These are phyloP conservation scores for Pteruthius melanotis DNA, from an alignment of 2,113 vertebrate genomes.

Conservation along the genomic window DNA sequence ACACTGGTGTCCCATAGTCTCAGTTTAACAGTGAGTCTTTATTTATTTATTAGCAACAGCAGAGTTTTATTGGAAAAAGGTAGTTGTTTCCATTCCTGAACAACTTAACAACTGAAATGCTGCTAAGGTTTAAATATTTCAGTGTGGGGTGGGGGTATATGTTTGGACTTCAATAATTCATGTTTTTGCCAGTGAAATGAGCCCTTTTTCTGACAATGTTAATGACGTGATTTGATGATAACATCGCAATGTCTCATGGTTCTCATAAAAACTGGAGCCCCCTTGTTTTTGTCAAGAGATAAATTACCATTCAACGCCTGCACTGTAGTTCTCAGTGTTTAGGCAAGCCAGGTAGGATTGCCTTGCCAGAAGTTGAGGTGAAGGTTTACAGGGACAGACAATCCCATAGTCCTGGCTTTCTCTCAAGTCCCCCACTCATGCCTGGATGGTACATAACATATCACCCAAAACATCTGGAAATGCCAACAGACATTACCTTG, in stretches of 20 bases:
- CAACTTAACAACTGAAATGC: neutral
- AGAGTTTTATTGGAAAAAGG: neutral
- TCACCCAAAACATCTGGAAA: neutral
- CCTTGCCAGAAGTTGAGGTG: neutral
- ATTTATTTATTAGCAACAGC: neutral
- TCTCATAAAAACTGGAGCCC: neutral
- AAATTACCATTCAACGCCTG: neutral
- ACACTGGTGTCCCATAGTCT: neutral
- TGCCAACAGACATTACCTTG: neutral
- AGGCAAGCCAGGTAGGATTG: neutral
- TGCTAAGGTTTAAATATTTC: neutral
- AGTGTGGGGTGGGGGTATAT: fast-evolving
- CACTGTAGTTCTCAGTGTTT: neutral
- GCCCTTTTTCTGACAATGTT: neutral
- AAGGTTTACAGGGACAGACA: neutral
- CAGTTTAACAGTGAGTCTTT: neutral
- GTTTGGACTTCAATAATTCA: neutral
- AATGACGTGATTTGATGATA: neutral
- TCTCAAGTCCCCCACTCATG: neutral
- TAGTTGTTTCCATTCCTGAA: neutral
- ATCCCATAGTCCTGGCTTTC: neutral
- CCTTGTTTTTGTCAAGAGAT: neutral
- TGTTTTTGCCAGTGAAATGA: neutral
- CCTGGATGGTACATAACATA: neutral
- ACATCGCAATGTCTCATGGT: neutral